These are phyloP conservation scores for Phasia obesa DNA, from an alignment of 2,888 invertebrate genomes.

Conservation along the genomic window DNA sequence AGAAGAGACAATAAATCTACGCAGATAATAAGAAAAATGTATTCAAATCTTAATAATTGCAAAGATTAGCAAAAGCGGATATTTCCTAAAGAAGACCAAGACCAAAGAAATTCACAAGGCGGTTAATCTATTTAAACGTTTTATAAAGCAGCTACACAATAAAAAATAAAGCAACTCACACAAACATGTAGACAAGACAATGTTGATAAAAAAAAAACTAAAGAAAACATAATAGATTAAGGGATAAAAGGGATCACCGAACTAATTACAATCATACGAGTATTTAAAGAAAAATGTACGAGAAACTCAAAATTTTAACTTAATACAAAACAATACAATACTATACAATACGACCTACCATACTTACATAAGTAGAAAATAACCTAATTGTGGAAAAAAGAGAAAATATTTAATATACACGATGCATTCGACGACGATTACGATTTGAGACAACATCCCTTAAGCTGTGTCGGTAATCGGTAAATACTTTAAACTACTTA, in stretches of 20 bases:
- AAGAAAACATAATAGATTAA: conserved; percentile 55
- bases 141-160: conserved; percentile 72
- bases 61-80: conserved; percentile 63
- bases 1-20: conserved; percentile 49
- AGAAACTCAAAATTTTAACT: conserved; percentile 7
- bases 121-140: conserved; percentile 83
- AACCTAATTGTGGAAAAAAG: neutral
- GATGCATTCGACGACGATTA: conserved; percentile 8
- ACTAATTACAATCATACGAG: conserved; percentile 76
- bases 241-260: conserved; percentile 74
- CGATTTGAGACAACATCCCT: conserved; percentile 77
- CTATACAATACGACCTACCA: neutral
- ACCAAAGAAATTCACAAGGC: conserved; percentile 78
- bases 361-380: conserved; percentile 2
- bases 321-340: conserved; percentile 65
- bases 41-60: conserved; percentile 41
- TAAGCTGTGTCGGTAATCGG: conserved; percentile 81
- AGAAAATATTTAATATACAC: neutral
- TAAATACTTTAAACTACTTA: conserved; percentile 81
- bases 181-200: conserved; percentile 18
- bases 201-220: conserved; percentile 29
- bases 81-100: conserved; percentile 38
- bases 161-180: conserved; percentile 46
- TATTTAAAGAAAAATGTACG: neutral
- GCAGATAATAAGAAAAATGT: conserved; percentile 15